Conservation (phyloP, 2,888 invertebrate species). For the Cylloceria caligata region DNA sequence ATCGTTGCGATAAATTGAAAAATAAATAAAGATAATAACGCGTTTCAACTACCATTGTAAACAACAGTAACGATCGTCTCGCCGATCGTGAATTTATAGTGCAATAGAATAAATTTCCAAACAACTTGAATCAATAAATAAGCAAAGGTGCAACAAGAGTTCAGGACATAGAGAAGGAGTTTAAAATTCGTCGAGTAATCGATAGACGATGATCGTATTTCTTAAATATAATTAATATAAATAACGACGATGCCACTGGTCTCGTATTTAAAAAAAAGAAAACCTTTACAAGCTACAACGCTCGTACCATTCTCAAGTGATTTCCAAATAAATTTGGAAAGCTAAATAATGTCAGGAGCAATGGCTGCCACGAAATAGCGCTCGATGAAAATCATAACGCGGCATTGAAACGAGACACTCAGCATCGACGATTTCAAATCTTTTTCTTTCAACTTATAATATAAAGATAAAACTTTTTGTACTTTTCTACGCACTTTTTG, state of each 20-base stretch:
- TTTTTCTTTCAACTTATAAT: slow-evolving; percentile 61
- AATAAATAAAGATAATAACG: slow-evolving; percentile 67
- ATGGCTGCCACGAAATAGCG: slow-evolving; percentile 64
- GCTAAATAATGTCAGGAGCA: slow-evolving; percentile 56
- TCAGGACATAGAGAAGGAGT: slow-evolving; percentile 74
- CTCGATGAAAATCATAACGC: slow-evolving; percentile 55
- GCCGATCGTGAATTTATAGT: slow-evolving; percentile 73
- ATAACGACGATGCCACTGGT: slow-evolving; percentile 64
- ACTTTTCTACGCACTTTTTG: slow-evolving; percentile 81
- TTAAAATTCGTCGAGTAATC: slow-evolving; percentile 63
- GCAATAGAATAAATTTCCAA: slow-evolving; percentile 75
- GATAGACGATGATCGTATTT: slow-evolving; percentile 61
- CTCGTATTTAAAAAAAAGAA: slow-evolving; percentile 60
- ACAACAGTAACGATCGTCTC: slow-evolving; percentile 74
- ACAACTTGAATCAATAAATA: slow-evolving; percentile 82
- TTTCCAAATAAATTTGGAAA: slow-evolving; percentile 17
- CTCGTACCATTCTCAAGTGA: slow-evolving; percentile 53
- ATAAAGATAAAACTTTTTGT: slow-evolving; percentile 77
- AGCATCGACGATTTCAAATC: slow-evolving; percentile 69
- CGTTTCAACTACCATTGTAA: slow-evolving; percentile 57
- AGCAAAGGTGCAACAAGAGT: slow-evolving; percentile 82
- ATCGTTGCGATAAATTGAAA: slow-evolving; percentile 77
- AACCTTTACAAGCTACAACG: slow-evolving; percentile 63
- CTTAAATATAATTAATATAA: slow-evolving; percentile 59
- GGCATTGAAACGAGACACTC: slow-evolving; percentile 66